A percentile compares a stretch with the other conserved stretches of the same genome.
These are phyloP conservation scores for Podilymbus podiceps DNA, from an alignment of 2,113 vertebrate species.

Conservation along the genomic window DNA sequence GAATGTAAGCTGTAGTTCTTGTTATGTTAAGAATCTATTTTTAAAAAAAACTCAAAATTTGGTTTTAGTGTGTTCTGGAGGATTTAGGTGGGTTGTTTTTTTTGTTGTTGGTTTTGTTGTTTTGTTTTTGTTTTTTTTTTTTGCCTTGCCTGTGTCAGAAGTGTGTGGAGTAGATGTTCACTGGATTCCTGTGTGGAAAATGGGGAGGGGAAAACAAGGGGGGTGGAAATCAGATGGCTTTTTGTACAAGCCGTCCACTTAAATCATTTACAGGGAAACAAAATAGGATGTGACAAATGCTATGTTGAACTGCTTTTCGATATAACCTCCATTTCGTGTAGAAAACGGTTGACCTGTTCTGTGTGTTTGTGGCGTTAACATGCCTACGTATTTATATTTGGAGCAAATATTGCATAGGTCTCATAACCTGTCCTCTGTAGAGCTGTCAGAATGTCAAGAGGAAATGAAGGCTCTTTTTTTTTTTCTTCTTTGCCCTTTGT, in stretches of 20 bases:
- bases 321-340: background rate
- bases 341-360: background rate
- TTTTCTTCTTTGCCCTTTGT: background rate
- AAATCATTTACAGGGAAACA: background rate
- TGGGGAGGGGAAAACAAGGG: background rate
- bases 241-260: background rate
- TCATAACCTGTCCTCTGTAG: background rate
- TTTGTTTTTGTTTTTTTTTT: background rate
- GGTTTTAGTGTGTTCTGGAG: background rate
- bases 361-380: background rate
- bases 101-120: too few relatives aligned
- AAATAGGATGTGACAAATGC: background rate
- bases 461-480: background rate
- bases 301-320: background rate
- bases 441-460: background rate
- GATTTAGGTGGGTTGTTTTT: too few relatives aligned
- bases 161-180: background rate
- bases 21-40: background rate
- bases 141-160: background rate
- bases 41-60: background rate
- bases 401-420: background rate
- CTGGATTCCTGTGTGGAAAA: background rate
- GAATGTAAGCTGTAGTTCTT: background rate
- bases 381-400: background rate
- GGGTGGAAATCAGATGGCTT: background rate